Evolutionary conservation across 2,888 invertebrate species (phyloP), one percentile per base, ranked within the genome.

Genomic region (Himalopsyche tibetana): DNA sequence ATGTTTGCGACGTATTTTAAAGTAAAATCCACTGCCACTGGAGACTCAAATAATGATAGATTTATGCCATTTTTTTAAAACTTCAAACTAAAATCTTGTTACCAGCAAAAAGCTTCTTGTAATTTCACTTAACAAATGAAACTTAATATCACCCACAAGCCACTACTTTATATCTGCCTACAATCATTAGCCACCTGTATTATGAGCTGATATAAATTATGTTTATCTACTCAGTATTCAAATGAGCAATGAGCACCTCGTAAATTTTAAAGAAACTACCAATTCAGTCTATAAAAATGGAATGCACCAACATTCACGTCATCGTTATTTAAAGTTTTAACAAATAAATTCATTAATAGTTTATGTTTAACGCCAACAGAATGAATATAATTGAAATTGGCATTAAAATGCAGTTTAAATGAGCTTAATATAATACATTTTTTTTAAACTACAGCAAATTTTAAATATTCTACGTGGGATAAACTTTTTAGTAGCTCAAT

Each of bases 221-320:
- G 79, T 69, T 86, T 88, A 86, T 83, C 88, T 86, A 79, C 82
- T 83, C 74, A 84, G 82, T 88, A 88, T 88, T 88, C 86, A 88
- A 86, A 88, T 88, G 86, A 86, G 85, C 86, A 85, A 86, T 88
- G 88, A 86, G 74, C 74, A 84, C 83, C 85, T 85, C 88, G 80
- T 88, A 88, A 86, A 88, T 88, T 82, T 84, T 56, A 55, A 80
- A 83, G 55, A 56, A 86, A 63, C 63, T 28, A 82, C 85, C 82
- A 82, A 85, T 82, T 55, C 28, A 82, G 79, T 79, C 74, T 82
- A 56, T 56, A 85, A 82, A 82, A 85, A 85, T 82, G 74, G 79
- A 82, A 82, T 82, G 82, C 82, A 85, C 69, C 85, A 85, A 82
- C 82, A 85, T 85, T 74, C 55, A 82, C 82, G 85, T 85, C 82